A percentile compares a stretch with the other conserved stretches of the same genome.
Conservation (phyloP, 1,140 invertebrate species). For the Choristoneura fumiferana region DNA sequence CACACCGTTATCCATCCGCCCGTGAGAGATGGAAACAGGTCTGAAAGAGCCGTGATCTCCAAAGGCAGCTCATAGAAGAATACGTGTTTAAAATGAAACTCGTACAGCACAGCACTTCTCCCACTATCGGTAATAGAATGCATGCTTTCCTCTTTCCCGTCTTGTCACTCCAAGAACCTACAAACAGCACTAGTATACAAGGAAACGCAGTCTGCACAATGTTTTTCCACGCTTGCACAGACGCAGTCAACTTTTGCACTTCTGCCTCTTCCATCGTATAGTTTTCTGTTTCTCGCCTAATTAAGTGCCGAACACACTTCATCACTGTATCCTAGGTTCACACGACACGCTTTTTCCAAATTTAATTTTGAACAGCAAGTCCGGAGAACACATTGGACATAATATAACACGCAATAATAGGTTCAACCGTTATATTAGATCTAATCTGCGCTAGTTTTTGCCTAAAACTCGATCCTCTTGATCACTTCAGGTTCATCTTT, state of each 20-base stretch:
- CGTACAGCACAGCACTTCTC: slow-evolving; percentile 72
- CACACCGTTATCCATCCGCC: slow-evolving; percentile 79
- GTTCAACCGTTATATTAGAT: slow-evolving; percentile 79
- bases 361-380: slow-evolving; percentile 80
- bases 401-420: slow-evolving; percentile 80
- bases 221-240: slow-evolving; percentile 80
- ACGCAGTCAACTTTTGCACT: slow-evolving; percentile 79
- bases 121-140: slow-evolving; percentile 77
- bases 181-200: slow-evolving; percentile 78
- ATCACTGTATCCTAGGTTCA: slow-evolving; percentile 78
- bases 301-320: slow-evolving; percentile 79
- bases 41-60: slow-evolving; percentile 75
- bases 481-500: slow-evolving; percentile 45
- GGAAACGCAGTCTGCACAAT: slow-evolving; percentile 78
- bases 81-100: slow-evolving; percentile 78
- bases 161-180: slow-evolving; percentile 81
- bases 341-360: slow-evolving; percentile 81
- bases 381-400: slow-evolving; percentile 80
- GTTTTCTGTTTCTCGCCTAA: slow-evolving; percentile 69
- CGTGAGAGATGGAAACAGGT: slow-evolving; percentile 79
- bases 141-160: slow-evolving; percentile 80
- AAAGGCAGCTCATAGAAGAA: slow-evolving; percentile 75
- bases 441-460: slow-evolving; percentile 63
- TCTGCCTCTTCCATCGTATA: slow-evolving; percentile 75
- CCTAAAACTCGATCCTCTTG: slow-evolving; percentile 46